Evolutionary conservation across 2,797 vertebrate species (phyloP).

Genomic region (Eulemur mongoz): DNA sequence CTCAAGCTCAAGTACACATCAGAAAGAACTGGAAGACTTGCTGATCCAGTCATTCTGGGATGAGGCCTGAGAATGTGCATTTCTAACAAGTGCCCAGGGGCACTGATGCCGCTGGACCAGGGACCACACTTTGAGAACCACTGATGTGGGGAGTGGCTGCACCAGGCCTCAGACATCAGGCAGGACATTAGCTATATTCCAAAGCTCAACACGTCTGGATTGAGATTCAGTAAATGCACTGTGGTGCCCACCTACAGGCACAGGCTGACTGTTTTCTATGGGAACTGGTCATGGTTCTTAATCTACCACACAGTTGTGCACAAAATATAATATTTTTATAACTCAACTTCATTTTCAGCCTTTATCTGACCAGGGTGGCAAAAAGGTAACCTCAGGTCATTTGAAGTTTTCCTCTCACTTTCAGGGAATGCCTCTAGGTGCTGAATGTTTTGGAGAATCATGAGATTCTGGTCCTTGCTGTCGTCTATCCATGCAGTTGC

Average conservation of each 20-base stretch:
- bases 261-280: background rate
- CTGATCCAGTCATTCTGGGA: background rate
- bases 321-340: background rate
- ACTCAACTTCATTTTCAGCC: background rate
- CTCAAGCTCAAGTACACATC: background rate
- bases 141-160: background rate
- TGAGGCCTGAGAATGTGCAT: background rate
- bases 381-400: slow-evolving; percentile 1
- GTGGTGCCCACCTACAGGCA: background rate
- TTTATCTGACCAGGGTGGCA: background rate
- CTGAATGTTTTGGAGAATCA: background rate
- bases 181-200: background rate
- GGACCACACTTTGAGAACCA: background rate
- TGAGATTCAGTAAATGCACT: background rate
- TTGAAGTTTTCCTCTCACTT: background rate
- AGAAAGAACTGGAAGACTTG: background rate
- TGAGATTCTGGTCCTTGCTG: background rate
- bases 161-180: background rate
- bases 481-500: background rate
- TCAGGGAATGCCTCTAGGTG: background rate
- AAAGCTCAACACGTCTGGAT: background rate
- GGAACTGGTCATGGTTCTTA: background rate
- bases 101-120: background rate
- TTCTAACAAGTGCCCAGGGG: background rate
- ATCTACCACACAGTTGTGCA: background rate